These are phyloP conservation scores for Sinocyclocheilus maitianheensis DNA, from an alignment of 2,113 vertebrate species.

Conservation along the genomic window DNA sequence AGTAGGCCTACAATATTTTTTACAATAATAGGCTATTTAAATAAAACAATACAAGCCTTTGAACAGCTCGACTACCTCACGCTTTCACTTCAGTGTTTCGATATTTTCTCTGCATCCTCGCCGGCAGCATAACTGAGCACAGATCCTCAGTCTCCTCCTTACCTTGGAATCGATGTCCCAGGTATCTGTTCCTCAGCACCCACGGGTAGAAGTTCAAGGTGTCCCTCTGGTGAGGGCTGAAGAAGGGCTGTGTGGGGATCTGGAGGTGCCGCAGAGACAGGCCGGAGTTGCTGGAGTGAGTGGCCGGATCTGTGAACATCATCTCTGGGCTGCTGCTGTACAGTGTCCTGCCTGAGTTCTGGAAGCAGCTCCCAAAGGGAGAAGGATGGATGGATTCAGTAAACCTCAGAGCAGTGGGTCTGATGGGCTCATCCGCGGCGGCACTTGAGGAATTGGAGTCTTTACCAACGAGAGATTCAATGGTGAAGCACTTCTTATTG, in stretches of 20 bases:
- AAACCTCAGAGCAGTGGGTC: conserved; percentile 73
- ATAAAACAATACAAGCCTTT: neutral
- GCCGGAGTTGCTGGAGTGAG: conserved; percentile 64
- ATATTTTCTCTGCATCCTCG: neutral
- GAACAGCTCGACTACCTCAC: too few species aligned
- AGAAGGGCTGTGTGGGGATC: conserved; percentile 75
- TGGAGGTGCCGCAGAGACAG: conserved; percentile 76
- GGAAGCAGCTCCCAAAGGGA: conserved; percentile 76
- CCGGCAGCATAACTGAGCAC: neutral
- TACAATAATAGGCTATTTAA: too few species aligned
- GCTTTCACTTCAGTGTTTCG: too few species aligned
- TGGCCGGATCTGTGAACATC: conserved; percentile 75
- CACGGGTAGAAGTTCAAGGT: conserved; percentile 79
- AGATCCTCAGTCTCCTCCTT: conserved; percentile 30
- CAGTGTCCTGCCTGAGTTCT: conserved; percentile 73
- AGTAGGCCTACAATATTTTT: too few species aligned
- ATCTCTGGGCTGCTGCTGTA: conserved; percentile 73
- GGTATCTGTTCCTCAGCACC: conserved; percentile 78
- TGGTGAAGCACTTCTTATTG: conserved; percentile 76
- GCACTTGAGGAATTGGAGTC: conserved; percentile 63
- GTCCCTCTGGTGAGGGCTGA: conserved; percentile 75
- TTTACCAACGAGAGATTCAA: conserved; percentile 81
- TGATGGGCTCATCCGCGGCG: conserved; percentile 73
- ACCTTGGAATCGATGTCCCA: conserved; percentile 76
- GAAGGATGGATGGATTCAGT: conserved; percentile 73